Base-by-base conservation (phyloP, 2,797 vertebrate genomes). In the Thaleichthys pacificus region DNA sequence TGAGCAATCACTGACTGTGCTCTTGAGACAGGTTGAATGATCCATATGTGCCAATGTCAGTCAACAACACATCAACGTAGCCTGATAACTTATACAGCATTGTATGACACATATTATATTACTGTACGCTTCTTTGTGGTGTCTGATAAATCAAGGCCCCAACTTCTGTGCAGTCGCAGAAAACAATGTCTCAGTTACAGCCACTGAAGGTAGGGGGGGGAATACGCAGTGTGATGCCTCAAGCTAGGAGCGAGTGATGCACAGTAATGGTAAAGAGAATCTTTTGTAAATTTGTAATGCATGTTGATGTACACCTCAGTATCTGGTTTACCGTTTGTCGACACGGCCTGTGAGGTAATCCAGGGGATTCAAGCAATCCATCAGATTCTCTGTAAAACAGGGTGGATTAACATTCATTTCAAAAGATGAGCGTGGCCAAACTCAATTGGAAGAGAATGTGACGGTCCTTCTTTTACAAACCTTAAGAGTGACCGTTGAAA, bases 161-260 rank as follows among this genome's bases (percentile, higher is more conserved):
- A 67, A 67, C n/a, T 30, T 61, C 63, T 66, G 58, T 61, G 17
- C 51, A 19, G 74, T 73, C 61, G 71, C n/a, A 6, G 76, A 74
- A 72, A 62, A 79, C 85, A 74, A 74, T 61, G 79, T 90, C 83
- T 88, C 87, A 83, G 76, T 91, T 87, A 82, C 56, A 70, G 82
- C 76, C 61, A 76, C 49, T 74, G 17, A 47, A 54, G 79, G 80
- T 72, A 77, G 74, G 72, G 77, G 75, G 87, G 77, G 75, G 87
- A 84, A 81, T 87, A 84, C 84, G 81, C 85, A 86, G 78, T 81
- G 74, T 76, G 78, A 84, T 81, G 82, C 82, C 77, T 87, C 83
- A 84, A 88, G 80, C 88, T 88, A 86, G 77, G 80, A 82, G 85
- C 80, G 79, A 66, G 76, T 84, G 88, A 89, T 90, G 89, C 90